phyloP scores from a whole-genome alignment of 2,797 vertebrate species.

The Hybognathus amarus region DNA sequence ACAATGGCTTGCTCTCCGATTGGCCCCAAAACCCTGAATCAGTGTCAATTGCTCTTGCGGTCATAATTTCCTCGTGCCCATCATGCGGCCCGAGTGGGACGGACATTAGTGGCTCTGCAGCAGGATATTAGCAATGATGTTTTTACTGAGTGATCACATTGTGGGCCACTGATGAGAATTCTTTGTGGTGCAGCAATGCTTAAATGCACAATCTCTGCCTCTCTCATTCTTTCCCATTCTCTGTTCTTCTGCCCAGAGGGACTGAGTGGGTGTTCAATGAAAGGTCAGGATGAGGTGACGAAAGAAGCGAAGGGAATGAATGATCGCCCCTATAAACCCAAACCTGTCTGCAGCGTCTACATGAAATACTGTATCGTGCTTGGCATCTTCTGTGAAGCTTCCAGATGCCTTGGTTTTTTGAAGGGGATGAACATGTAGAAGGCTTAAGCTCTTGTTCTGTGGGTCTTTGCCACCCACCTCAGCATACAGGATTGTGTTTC shows the following conservation, averaged over 20 bases:
- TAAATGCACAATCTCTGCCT: neutral
- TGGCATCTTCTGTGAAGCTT: conserved; percentile 9
- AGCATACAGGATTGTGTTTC: conserved; percentile 61
- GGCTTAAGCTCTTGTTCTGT: conserved; percentile 40
- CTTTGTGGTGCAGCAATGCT: conserved; percentile 10
- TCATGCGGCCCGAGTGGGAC: neutral
- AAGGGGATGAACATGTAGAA: neutral
- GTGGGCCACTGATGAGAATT: conserved; percentile 15
- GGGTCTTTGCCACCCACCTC: conserved; percentile 53
- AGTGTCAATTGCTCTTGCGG: conserved; percentile 1
- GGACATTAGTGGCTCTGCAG: neutral
- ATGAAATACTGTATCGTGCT: conserved; percentile 1
- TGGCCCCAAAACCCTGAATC: neutral
- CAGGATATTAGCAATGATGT: conserved; percentile 22
- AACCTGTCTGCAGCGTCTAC: neutral
- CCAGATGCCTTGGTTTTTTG: neutral
- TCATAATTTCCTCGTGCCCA: conserved; percentile 8
- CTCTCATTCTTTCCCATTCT: conserved; percentile 6
- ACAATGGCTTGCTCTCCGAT: neutral
- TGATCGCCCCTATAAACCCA: conserved; percentile 23
- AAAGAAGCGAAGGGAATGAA: conserved; percentile 49
- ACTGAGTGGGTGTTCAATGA: conserved; percentile 65
- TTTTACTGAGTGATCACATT: conserved; percentile 1
- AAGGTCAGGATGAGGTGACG: conserved; percentile 73
- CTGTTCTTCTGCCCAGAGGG: conserved; percentile 3